phyloP scores from a whole-genome alignment of 2,888 invertebrate species.

The Lepidochrysops patricia region DNA sequence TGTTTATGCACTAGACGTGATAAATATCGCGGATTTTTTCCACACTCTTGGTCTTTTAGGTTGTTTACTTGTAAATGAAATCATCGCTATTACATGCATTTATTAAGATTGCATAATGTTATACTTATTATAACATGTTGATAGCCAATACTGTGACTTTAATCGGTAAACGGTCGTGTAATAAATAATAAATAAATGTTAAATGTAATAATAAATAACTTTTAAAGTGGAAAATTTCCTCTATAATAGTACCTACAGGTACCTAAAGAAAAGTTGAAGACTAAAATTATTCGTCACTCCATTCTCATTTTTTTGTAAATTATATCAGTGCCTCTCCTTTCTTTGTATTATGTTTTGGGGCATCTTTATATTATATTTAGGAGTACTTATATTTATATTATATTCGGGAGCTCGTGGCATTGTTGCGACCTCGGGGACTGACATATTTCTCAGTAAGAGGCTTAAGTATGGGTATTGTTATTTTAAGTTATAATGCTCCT shows the following conservation, averaged over 20 bases:
- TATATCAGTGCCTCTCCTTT: background rate
- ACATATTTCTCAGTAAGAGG: slow-evolving; percentile 1
- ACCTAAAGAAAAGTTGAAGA: too few species aligned
- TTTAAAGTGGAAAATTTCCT: too few species aligned
- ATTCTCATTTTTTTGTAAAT: background rate
- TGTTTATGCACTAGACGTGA: background rate
- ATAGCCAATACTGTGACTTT: too few species aligned
- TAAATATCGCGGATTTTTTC: background rate
- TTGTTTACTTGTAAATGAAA: background rate
- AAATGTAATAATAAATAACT: too few species aligned
- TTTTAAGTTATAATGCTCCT: slow-evolving; percentile 8
- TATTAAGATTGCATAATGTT: background rate
- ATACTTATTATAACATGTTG: too few species aligned
- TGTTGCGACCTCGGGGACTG: background rate
- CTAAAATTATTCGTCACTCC: background rate
- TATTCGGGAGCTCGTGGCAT: too few species aligned
- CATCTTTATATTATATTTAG: too few species aligned
- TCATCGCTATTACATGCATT: background rate
- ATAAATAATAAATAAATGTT: too few species aligned
- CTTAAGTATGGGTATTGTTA: background rate
- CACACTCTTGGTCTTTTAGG: background rate
- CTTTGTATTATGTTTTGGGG: background rate
- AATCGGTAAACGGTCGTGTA: too few species aligned
- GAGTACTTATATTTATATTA: too few species aligned
- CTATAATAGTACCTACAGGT: too few species aligned